phyloP scores from a whole-genome alignment of 2,797 vertebrate species.

The Dendrocincla fuliginosa region DNA sequence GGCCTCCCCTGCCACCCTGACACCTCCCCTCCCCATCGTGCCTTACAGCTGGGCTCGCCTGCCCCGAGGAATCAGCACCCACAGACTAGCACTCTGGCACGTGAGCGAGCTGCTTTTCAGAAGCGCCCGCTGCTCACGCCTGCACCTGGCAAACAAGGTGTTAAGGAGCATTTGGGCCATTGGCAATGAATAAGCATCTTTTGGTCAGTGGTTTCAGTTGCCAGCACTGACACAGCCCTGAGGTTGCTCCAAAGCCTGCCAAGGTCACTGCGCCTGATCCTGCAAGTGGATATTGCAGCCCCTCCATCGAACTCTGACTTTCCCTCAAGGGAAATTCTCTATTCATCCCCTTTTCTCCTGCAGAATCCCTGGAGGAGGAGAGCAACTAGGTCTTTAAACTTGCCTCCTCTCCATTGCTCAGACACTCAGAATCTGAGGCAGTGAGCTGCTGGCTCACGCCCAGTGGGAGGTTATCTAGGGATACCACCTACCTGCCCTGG shows the following conservation, averaged over 20 bases:
- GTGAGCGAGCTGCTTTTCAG: not conserved
- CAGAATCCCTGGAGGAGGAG: not conserved
- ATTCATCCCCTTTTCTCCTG: not conserved
- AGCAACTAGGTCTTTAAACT: not conserved
- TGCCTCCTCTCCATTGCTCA: not conserved
- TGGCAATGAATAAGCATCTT: not conserved
- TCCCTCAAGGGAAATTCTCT: not conserved
- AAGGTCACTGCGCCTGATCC: not conserved
- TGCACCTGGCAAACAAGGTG: not conserved
- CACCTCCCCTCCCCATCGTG: not conserved
- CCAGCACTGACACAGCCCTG: not conserved
- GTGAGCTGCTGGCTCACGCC: not conserved
- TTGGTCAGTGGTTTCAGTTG: not conserved
- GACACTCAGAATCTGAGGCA: not conserved
- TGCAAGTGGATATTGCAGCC: not conserved
- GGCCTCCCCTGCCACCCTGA: not conserved
- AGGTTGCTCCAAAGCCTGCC: not conserved
- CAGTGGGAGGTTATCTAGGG: not conserved
- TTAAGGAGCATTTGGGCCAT: not conserved
- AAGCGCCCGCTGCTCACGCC: fast-evolving
- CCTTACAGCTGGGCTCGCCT: not conserved
- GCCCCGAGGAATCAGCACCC: not conserved
- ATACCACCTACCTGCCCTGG: not conserved
- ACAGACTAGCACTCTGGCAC: not conserved
- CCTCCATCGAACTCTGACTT: not conserved